Percentiles rank a stretch among this genome's conserved stretches.
Conservation (phyloP, 92 coral and sea anemone genomes). For the Umimayanthus chanpuru region DNA sequence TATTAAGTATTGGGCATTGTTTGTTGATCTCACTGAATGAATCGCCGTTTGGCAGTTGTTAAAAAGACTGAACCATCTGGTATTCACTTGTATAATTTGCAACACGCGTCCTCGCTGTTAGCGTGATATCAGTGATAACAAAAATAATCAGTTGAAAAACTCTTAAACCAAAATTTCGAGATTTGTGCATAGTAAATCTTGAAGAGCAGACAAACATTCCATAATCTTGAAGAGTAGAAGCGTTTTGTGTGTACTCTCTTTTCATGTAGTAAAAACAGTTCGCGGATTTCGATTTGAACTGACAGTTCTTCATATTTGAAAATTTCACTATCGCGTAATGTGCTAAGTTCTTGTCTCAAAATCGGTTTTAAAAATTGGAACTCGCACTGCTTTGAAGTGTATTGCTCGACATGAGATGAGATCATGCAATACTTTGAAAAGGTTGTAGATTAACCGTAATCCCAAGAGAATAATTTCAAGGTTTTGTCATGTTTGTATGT, state of each 20-base stretch:
- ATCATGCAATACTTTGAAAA: neutral
- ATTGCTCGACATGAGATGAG: neutral
- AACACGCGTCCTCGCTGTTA: neutral
- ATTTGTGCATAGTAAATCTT: neutral
- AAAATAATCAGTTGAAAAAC: neutral
- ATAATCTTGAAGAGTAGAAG: neutral
- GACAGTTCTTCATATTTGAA: neutral
- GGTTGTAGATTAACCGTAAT: neutral
- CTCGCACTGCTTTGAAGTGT: neutral
- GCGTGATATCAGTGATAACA: neutral
- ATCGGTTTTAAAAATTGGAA: neutral
- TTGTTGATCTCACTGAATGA: neutral
- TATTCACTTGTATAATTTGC: neutral
- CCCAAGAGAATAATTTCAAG: neutral
- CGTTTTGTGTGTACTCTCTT: neutral
- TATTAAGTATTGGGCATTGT: neutral
- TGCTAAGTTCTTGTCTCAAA: neutral
- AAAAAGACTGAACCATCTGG: neutral
- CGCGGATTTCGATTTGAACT: neutral
- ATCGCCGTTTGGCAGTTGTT: conserved; percentile 6
- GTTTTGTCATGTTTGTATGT: neutral
- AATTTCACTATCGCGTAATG: neutral
- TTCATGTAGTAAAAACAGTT: too few relatives aligned
- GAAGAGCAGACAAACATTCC: neutral
- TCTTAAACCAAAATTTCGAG: neutral